Percentiles rank a stretch among this genome's conserved stretches.
These are phyloP conservation scores for Himalopsyche tibetana DNA, from an alignment of 2,888 invertebrate genomes.

Conservation along the genomic window DNA sequence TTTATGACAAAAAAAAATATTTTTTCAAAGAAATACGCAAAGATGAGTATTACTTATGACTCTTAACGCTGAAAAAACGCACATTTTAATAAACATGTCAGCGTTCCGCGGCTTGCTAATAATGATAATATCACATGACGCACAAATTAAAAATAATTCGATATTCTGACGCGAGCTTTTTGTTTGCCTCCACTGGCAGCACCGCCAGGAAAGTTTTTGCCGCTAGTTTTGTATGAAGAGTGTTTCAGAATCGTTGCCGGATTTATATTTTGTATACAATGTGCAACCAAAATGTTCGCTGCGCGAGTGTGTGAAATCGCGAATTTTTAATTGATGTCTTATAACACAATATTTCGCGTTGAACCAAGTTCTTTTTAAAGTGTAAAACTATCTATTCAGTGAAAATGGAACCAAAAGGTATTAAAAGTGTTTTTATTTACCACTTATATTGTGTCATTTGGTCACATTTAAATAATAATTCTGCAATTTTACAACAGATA, in stretches of 20 bases:
- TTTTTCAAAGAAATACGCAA: not conserved
- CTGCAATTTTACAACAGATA: too few species aligned
- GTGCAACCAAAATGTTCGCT: conserved; percentile 21
- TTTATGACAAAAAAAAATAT: too few species aligned
- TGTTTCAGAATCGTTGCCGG: conserved; percentile 12
- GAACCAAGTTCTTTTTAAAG: not conserved
- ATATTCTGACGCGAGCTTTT: conserved; percentile 2
- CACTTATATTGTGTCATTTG: not conserved
- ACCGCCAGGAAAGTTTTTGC: not conserved
- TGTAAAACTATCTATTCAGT: not conserved
- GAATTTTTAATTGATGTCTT: conserved; percentile 15
- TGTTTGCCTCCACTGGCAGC: conserved; percentile 15
- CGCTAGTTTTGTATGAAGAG: conserved; percentile 27
- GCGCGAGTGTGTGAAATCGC: conserved; percentile 7
- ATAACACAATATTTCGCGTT: not conserved
- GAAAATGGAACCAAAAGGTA: conserved; percentile 10
- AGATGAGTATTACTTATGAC: conserved; percentile 17
- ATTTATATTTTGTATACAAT: conserved; percentile 6
- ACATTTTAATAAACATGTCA: conserved; percentile 15
- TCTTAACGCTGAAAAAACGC: not conserved
- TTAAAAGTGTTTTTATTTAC: not conserved
- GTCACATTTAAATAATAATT: too few species aligned
- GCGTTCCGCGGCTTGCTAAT: not conserved
- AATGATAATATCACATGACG: conserved; percentile 2
- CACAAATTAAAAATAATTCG: conserved; percentile 20